Evolutionary conservation across 2,797 vertebrate genomes (phyloP), one percentile per base, ranked within the genome.

Genomic region (Hemibagrus guttatus): DNA sequence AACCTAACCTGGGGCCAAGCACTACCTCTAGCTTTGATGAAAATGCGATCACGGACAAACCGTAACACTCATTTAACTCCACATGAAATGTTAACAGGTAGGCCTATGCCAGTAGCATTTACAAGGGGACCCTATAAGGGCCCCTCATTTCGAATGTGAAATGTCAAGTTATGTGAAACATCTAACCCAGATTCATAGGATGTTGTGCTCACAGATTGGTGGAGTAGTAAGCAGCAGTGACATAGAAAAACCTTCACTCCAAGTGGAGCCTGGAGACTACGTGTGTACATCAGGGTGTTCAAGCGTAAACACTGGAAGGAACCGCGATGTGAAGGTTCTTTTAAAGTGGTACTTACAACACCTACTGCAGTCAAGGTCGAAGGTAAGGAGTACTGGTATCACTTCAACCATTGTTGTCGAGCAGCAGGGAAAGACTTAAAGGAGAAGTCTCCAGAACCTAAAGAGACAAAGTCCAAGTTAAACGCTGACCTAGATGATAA

Each of bases 231-330:
- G n/a, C 3, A 8, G 26, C 9, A 6, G 3, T 9, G 8, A 23
- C 8, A 17, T 5, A 1, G 5, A 21, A 4, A 5, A 21, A 5
- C 3, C 2, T 0, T 1, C 0, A 21, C 35, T 2, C 4, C 56
- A 21, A 6, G 21, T 21, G 1, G 58, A 6, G 3, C 58, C 58
- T 1, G 58, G 19, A 21, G 58, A 59, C 1, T 21, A 21, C 5
- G 58, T 59, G n/a, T n/a, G 1, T 59, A 59, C 19, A 59, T 59
- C 1, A 59, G 0, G 4, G 26, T 64, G 1, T n/a, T 23, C 8
- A n/a, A 59, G 6, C 19, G 17, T 4, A 59, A 59, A 7, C 58
- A 59, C 17, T 59, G 58, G 19, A 21, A 21, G 6, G 3, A 21
- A 1, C 58, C 58, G 6, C 19, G 4, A 2, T 6, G 19, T 5